Evolutionary conservation across 2,888 invertebrate species (phyloP).

Genomic region (Oscheius sp.): DNA sequence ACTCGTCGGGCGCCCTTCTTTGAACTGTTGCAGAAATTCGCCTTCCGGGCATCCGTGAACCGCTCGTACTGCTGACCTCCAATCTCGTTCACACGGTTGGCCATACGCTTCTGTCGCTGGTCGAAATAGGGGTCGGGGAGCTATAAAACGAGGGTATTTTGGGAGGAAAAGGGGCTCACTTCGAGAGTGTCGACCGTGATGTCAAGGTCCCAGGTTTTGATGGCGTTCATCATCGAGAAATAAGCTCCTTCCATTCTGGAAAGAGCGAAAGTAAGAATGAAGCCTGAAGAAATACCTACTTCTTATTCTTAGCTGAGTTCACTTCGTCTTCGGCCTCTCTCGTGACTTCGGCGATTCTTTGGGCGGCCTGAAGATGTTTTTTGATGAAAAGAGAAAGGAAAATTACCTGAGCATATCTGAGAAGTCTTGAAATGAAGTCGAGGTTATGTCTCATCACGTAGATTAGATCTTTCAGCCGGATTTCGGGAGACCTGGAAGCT

Average conservation of each 20-base stretch:
- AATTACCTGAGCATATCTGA: slow-evolving; percentile 23
- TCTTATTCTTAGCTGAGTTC: slow-evolving; percentile 1
- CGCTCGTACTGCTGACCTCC: slow-evolving; percentile 14
- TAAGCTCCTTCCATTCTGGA: slow-evolving; percentile 16
- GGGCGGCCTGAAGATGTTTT: slow-evolving; percentile 1
- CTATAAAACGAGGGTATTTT: not conserved
- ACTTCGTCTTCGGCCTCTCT: slow-evolving; percentile 21
- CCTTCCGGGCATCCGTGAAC: slow-evolving; percentile 31
- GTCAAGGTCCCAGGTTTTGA: not conserved
- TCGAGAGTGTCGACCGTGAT: slow-evolving; percentile 3
- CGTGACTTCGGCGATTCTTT: slow-evolving; percentile 16
- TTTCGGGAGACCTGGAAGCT: not conserved
- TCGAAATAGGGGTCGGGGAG: slow-evolving; percentile 18
- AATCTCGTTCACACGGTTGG: slow-evolving; percentile 11
- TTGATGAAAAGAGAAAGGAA: not conserved
- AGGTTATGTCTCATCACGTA: slow-evolving; percentile 11
- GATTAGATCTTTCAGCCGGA: slow-evolving; percentile 18
- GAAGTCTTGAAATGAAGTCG: slow-evolving; percentile 10
- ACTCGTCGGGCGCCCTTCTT: slow-evolving; percentile 8
- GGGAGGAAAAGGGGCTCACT: not conserved
- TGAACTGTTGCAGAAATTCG: slow-evolving; percentile 11
- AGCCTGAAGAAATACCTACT: not conserved
- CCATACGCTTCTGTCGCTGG: slow-evolving; percentile 18
- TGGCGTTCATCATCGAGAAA: not conserved
- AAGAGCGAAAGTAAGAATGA: not conserved